A percentile compares a stretch with the other conserved stretches of the same genome.
Evolutionary conservation across 2,888 invertebrate species (phyloP).

Genomic region (Cantharis nigra): DNA sequence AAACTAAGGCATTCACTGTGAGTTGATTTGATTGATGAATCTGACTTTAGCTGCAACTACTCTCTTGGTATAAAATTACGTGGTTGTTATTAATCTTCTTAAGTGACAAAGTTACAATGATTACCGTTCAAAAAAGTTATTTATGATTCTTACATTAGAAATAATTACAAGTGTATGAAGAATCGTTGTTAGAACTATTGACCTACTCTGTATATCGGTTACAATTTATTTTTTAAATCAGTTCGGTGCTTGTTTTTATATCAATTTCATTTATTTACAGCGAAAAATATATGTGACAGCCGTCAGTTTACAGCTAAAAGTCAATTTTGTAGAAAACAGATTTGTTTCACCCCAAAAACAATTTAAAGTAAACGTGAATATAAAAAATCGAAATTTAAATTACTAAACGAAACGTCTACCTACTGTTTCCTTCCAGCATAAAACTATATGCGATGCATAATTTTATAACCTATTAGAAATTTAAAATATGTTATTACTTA

Average conservation of each 20-base stretch:
- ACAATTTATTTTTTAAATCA: not conserved
- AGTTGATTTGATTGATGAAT: not conserved
- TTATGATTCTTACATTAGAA: not conserved
- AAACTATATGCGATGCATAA: not conserved
- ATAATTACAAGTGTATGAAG: not conserved
- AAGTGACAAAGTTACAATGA: not conserved
- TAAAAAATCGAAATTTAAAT: constrained; percentile 2
- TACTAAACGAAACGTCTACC: not conserved
- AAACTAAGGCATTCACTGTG: not conserved
- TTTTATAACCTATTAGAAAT: not conserved
- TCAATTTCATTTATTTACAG: constrained; percentile 3
- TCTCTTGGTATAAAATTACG: not conserved
- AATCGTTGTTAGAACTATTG: not conserved
- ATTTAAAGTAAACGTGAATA: constrained; percentile 10
- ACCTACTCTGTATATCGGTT: not conserved
- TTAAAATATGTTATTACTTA: not conserved
- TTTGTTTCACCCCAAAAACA: constrained; percentile 13
- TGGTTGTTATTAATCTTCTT: not conserved
- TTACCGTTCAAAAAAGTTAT: not conserved
- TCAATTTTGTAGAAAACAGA: constrained; percentile 17
- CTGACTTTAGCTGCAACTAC: not conserved
- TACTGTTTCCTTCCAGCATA: not conserved
- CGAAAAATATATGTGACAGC: constrained; percentile 7
- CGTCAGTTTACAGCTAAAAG: constrained; percentile 19
- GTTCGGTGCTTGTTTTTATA: not conserved